Conservation (phyloP, 2,113 vertebrate genomes). For the Sinocyclocheilus maitianheensis region DNA sequence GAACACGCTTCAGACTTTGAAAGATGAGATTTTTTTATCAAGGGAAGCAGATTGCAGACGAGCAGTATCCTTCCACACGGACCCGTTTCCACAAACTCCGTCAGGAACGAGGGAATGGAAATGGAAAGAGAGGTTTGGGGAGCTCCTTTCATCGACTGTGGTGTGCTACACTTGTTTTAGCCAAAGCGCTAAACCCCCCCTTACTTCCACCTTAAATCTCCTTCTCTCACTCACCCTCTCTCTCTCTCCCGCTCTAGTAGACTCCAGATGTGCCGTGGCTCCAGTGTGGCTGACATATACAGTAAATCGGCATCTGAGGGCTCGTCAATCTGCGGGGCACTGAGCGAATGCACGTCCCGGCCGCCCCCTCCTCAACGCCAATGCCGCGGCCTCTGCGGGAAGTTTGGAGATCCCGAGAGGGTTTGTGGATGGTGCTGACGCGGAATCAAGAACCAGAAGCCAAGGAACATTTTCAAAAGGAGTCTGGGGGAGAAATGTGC, state of each 20-base stretch:
- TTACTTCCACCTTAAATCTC: constrained; percentile 60
- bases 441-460: not conserved
- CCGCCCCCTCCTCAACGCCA: no score
- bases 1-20: not conserved
- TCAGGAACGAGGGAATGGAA: constrained; percentile 61
- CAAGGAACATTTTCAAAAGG: not conserved
- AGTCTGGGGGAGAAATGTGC: not conserved
- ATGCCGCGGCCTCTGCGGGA: constrained; percentile 69
- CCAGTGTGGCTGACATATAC: constrained; percentile 98
- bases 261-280: constrained; percentile 99
- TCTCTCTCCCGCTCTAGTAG: constrained; percentile 88
- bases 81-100: constrained; percentile 4
- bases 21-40: constrained; percentile 20
- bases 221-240: not conserved
- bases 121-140: constrained; percentile 69
- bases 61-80: not conserved
- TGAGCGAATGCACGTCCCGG: constrained; percentile 3
- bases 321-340: constrained; percentile 95
- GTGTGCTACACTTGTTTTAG: constrained; percentile 87
- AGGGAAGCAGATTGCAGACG: constrained; percentile 21
- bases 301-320: constrained; percentile 98
- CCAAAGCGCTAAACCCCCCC: constrained; percentile 82
- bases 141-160: constrained; percentile 85
- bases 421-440: constrained; percentile 30
- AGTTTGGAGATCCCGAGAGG: constrained; percentile 75